Evolutionary conservation across 2,797 vertebrate species (phyloP), one percentile per base, ranked within the genome.

Genomic region (Odontamblyopus rebecca): DNA sequence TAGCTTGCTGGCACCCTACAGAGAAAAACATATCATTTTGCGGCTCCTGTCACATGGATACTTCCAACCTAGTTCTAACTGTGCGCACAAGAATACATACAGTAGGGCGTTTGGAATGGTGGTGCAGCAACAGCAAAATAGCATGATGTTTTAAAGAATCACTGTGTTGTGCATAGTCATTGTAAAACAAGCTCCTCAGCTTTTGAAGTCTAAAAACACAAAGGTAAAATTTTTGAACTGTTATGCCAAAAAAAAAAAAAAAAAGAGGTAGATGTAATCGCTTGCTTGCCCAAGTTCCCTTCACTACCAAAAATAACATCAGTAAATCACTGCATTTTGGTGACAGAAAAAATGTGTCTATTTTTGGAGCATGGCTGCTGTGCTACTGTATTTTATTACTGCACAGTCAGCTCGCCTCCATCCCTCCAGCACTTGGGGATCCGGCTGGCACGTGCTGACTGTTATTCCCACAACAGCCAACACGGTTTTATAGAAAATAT

Each of bases 261-360:
- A n/a, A 18, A 53, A 53, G 5, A 4, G 44, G 27, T 26, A 53
- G 15, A 67, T 67, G 65, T 53, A 7, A 32, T 32, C 65, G 53
- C 26, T 50, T 66, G 63, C 73, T 56, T 27, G 61, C 18, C 26
- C 35, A 75, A 44, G 44, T 68, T 75, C 75, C 76, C 15, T 51
- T 30, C 0, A 69, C 23, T 23, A 23, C 84, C 80, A 71, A 85
- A 89, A 89, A 89, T 89, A 89, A 82, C 80, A 82, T 69, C 85
- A 62, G 79, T 88, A 86, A 80, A 89, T 89, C 83, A 89, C 57
- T 54, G 69, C 80, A 68, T 87, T 89, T 89, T 80, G 73, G 78
- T 86, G 86, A 85, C 89, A 85, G 78, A 74, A 80, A 82, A 86
- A 83, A 85, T 80, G 79, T 76, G 79, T 80, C 89, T 92, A 92